Percentiles rank a stretch among this genome's conserved stretches.
phyloP scores from a whole-genome alignment of 2,888 invertebrate genomes.

The Eurois occulta region DNA sequence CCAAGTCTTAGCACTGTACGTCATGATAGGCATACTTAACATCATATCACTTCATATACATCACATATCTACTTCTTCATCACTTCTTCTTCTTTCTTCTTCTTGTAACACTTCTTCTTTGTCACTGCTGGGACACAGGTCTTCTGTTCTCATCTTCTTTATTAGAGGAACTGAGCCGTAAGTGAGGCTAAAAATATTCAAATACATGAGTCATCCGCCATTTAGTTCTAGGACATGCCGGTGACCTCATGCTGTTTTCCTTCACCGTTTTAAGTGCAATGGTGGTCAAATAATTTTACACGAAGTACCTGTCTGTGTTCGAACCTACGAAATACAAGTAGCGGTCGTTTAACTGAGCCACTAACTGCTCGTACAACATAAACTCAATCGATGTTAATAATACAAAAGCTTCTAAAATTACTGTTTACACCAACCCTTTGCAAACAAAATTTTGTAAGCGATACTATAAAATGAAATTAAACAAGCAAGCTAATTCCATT shows the following conservation, averaged over 20 bases:
- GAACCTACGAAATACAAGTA: not conserved
- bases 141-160: not conserved
- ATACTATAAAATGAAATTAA: conserved; percentile 57
- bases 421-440: conserved; percentile 19
- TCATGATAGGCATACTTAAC: no score
- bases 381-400: conserved; percentile 1
- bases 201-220: no score
- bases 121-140: not conserved
- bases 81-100: no score
- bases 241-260: not conserved
- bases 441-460: conserved; percentile 46
- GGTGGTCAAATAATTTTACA: not conserved
- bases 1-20: no score
- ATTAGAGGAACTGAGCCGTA: not conserved
- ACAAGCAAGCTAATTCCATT: conserved; percentile 60
- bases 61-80: no score
- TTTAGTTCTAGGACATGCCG: not conserved
- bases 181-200: no score
- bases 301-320: not conserved
- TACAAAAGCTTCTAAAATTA: not conserved
- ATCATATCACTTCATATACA: no score
- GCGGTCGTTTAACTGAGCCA: not conserved
- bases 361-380: not conserved
- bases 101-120: no score
- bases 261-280: not conserved